phyloP scores from a whole-genome alignment of 1,140 invertebrate species.

The Cotesia vestalis region DNA sequence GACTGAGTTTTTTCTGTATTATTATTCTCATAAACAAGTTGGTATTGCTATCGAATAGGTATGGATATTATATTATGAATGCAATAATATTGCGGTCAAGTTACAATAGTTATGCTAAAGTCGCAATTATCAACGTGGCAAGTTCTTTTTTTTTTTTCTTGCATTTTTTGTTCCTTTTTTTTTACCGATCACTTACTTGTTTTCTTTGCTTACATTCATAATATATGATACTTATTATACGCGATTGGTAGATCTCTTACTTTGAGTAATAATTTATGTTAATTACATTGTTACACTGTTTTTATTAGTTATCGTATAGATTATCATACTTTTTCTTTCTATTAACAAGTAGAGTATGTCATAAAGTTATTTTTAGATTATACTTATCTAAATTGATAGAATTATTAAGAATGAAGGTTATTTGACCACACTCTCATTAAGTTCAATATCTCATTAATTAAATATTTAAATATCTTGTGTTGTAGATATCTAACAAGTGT shows the following conservation, averaged over 20 bases:
- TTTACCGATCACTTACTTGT: constrained; percentile 4
- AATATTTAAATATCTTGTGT: too few species aligned
- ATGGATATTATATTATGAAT: background rate
- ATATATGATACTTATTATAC: background rate
- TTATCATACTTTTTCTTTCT: too few species aligned
- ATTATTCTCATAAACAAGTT: background rate
- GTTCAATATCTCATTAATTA: too few species aligned
- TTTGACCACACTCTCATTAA: too few species aligned
- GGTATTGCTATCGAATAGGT: background rate
- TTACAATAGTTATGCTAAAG: background rate
- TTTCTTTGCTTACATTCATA: background rate
- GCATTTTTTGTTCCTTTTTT: background rate
- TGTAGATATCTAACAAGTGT: too few species aligned
- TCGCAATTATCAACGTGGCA: background rate
- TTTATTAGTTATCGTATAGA: too few species aligned
- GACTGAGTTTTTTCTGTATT: too few species aligned
- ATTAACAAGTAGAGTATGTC: too few species aligned
- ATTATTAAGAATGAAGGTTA: too few species aligned
- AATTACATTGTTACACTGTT: too few species aligned
- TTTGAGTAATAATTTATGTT: constrained; percentile 2
- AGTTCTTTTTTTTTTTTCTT: background rate
- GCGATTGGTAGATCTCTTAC: background rate
- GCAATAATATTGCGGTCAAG: constrained; percentile 10
- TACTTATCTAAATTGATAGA: too few species aligned
- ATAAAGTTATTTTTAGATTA: too few species aligned